phyloP scores from a whole-genome alignment of 2,113 vertebrate species.

The Danio rerio region DNA sequence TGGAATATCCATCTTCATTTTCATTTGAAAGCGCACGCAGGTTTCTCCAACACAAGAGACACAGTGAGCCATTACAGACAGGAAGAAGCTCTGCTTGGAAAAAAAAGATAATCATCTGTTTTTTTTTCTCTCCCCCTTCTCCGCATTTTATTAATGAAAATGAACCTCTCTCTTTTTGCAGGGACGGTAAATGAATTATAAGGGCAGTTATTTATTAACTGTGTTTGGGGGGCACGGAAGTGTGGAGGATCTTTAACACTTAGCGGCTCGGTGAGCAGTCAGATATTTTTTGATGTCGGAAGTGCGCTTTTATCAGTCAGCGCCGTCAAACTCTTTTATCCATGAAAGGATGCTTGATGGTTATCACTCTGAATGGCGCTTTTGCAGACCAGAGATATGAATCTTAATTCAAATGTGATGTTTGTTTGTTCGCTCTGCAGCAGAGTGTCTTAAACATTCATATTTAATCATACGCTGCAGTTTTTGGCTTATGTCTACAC shows the following conservation, averaged over 20 bases:
- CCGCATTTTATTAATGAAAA: slow-evolving; percentile 62
- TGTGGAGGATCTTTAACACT: slow-evolving; percentile 17
- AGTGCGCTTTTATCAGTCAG: not conserved
- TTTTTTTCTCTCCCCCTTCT: slow-evolving; percentile 12
- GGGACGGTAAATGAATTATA: slow-evolving; percentile 53
- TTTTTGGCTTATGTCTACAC: not conserved
- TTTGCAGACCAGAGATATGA: not conserved
- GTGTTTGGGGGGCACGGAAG: slow-evolving; percentile 33
- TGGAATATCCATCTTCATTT: slow-evolving; percentile 72
- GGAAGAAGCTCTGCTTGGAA: slow-evolving; percentile 47
- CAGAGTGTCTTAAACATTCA: slow-evolving; percentile 3
- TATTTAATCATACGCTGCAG: slow-evolving; percentile 13
- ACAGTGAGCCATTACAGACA: slow-evolving; percentile 58
- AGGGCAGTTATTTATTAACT: slow-evolving; percentile 58
- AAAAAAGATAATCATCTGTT: slow-evolving; percentile 62
- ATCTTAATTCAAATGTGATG: not conserved
- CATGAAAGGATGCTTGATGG: not conserved
- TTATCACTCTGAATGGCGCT: not conserved
- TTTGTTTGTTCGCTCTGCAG: slow-evolving; percentile 29
- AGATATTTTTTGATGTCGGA: slow-evolving; percentile 3
- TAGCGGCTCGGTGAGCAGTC: slow-evolving; percentile 6
- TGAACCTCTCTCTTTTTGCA: slow-evolving; percentile 53
- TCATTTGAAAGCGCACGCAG: slow-evolving; percentile 61
- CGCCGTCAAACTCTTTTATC: not conserved
- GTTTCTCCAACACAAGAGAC: slow-evolving; percentile 56